Evolutionary conservation across 2,113 vertebrate genomes (phyloP), one percentile per base, ranked within the genome.

Genomic region (Lamprotornis superbus): DNA sequence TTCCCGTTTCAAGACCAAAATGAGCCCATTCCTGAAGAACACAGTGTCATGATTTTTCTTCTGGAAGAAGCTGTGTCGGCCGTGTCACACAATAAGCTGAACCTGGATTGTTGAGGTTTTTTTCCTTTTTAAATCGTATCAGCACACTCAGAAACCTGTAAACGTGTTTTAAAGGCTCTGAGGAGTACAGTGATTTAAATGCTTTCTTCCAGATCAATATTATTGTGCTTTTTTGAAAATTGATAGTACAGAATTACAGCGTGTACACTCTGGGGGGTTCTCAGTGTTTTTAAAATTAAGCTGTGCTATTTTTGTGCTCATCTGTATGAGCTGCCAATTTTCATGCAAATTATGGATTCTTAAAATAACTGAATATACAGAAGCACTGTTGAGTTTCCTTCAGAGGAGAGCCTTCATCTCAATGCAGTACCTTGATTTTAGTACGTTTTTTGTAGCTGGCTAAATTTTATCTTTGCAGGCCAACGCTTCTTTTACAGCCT

Each of bases 261-360:
- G 0, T 7, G 25, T 61, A 22, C 27, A 1, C 79, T 53, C 71
- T 8, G 42, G 69, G 91, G 87, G 77, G 22, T 11, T 83, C 76
- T 74, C 83, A 57, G 83, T 63, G 46, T 35, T 92, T 88, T 87
- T 28, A 63, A 78, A 90, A 78, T 40, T 37, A 89, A 94, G 47
- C 77, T 39, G 47, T 50, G 83, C 93, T 97, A 91, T 96, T 94
- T 92, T 79, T 83, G 79, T 49, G 39, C 39, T 91, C 76, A 67
- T 82, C 88, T 83, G 37, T 90, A 46, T 27, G 55, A 92, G 90
- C 17, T 86, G 92, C 85, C 90, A 77, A 89, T 94, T 96, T 92
- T 94, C 74, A 96, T 89, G 91, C 91, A 97, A 94, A 96, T 94
- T 55, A 75, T 1, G 15, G 92, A 57, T 61, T 88, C 94, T 83